Conservation (phyloP, 2,113 vertebrate genomes). For the Merops nubicus region DNA sequence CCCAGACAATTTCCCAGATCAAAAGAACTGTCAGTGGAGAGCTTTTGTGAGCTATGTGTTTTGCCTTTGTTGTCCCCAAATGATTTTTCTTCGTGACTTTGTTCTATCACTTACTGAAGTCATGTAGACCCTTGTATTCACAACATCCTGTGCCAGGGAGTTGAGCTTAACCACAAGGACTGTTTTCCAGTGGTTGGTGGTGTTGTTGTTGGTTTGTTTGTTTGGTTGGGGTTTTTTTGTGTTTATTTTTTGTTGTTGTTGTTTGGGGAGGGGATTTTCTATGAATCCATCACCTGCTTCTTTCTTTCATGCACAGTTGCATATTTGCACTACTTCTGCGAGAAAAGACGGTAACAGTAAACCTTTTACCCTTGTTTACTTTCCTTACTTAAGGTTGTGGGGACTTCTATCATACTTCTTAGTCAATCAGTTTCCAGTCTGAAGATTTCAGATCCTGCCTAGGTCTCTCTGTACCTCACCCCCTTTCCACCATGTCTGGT, state of each 20-base stretch:
- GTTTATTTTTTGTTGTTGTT: too few species aligned
- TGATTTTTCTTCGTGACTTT: not conserved
- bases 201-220: too few species aligned
- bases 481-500: not conserved
- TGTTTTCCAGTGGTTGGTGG: too few species aligned
- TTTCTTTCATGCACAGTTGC: not conserved
- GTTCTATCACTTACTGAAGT: not conserved
- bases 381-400: not conserved
- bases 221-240: too few species aligned
- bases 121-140: not conserved
- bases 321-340: not conserved
- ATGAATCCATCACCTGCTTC: not conserved
- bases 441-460: not conserved
- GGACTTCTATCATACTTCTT: rapidly evolving
- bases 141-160: not conserved
- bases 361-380: not conserved
- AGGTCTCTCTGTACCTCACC: not conserved
- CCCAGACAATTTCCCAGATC: not conserved
- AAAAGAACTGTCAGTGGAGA: not conserved
- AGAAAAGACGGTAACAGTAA: not conserved
- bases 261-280: too few species aligned
- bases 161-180: not conserved
- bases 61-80: not conserved
- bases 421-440: not conserved
- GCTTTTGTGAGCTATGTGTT: not conserved